Conservation (phyloP, 2,113 vertebrate genomes). For the Cyprinodon tularosa region DNA sequence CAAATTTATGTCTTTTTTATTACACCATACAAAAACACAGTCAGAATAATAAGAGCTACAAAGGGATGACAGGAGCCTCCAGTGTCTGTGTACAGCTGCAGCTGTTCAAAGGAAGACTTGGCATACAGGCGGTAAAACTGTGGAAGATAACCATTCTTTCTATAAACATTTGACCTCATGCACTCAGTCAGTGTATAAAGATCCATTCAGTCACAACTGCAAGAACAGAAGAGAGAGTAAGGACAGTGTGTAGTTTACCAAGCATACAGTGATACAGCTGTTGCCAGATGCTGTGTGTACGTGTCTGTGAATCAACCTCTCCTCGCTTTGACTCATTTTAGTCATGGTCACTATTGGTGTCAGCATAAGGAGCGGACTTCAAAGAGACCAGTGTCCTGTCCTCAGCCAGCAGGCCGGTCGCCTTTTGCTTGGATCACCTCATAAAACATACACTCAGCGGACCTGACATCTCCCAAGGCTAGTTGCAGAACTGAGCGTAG, state of each 20-base stretch:
- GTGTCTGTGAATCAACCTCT: conserved; percentile 12
- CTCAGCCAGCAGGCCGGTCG: conserved; percentile 44
- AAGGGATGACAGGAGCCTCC: conserved; percentile 36
- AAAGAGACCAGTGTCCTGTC: conserved; percentile 42
- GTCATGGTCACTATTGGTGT: conserved; percentile 47
- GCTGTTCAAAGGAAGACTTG: conserved; percentile 49
- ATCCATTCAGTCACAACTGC: conserved; percentile 1
- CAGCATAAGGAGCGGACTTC: conserved; percentile 50
- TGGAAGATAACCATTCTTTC: conserved; percentile 36
- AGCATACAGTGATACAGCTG: conserved; percentile 37
- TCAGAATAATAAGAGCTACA: conserved; percentile 34
- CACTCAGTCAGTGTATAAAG: conserved; percentile 10
- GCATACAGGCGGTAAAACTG: conserved; percentile 23
- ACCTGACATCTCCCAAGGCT: conserved; percentile 62
- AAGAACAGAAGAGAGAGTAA: conserved; percentile 23
- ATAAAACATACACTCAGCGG: conserved; percentile 55
- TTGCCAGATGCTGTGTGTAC: conserved; percentile 1
- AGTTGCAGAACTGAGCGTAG: conserved; percentile 57
- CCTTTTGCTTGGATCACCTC: conserved; percentile 61
- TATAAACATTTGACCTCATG: conserved; percentile 29
- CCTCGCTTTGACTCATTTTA: conserved; percentile 47
- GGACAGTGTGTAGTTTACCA: conserved; percentile 34
- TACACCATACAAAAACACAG: conserved; percentile 19
- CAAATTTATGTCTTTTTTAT: background rate
- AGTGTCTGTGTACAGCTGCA: conserved; percentile 48